Percentiles rank a stretch among this genome's conserved stretches.
Evolutionary conservation across 2,113 vertebrate species (phyloP).

Genomic region (Crotalus helleri): DNA sequence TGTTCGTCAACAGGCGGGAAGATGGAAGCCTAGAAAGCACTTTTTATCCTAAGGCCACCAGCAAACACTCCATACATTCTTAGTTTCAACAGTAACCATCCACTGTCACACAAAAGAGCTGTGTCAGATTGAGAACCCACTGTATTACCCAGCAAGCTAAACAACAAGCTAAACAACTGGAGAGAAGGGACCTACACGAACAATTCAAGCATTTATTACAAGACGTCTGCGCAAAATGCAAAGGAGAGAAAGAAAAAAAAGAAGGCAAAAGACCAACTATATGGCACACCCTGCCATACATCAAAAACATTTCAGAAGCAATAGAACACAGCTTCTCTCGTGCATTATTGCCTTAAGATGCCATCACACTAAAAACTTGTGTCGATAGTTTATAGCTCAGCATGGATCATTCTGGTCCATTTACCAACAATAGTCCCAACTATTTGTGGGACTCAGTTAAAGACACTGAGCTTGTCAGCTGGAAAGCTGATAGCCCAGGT

Average conservation of each 20-base stretch:
- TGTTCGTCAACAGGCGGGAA: neutral
- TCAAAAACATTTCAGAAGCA: neutral
- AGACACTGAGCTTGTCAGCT: too few relatives aligned
- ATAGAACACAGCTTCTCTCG: neutral
- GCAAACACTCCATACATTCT: neutral
- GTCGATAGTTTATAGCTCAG: neutral
- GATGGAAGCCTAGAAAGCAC: neutral
- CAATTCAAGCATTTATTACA: too few relatives aligned
- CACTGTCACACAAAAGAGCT: neutral
- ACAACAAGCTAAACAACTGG: too few relatives aligned
- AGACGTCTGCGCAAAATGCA: too few relatives aligned
- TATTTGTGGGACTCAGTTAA: neutral
- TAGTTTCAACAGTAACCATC: neutral
- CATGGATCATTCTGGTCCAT: neutral
- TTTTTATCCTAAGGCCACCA: neutral
- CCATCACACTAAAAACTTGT: neutral
- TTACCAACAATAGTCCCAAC: neutral
- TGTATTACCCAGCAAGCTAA: neutral
- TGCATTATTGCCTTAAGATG: neutral
- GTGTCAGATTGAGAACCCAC: neutral
- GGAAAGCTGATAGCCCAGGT: too few relatives aligned
- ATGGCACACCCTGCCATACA: neutral
- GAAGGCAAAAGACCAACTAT: neutral
- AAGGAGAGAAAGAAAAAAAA: neutral
- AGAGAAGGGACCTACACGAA: too few relatives aligned